Percentiles rank a stretch among this genome's conserved stretches.
Evolutionary conservation across 1,140 invertebrate genomes (phyloP).

Genomic region (Bombus waltoni): DNA sequence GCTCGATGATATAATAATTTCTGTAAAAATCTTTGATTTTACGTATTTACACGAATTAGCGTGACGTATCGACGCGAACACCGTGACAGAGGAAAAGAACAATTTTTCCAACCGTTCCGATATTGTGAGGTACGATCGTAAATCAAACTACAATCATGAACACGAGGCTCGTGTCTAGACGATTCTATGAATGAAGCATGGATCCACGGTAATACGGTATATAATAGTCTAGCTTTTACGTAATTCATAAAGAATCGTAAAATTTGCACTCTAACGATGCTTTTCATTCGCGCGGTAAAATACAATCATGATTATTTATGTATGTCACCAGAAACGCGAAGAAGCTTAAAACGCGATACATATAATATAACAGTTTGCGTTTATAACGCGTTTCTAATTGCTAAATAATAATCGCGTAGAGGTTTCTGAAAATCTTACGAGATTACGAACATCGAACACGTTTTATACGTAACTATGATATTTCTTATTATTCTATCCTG

Average conservation of each 20-base stretch:
- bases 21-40: background rate
- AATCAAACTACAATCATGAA: slow-evolving; percentile 46
- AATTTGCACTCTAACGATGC: slow-evolving; percentile 31
- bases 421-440: background rate
- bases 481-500: background rate
- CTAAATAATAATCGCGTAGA: background rate
- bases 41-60: no score
- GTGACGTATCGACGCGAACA: background rate
- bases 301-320: background rate
- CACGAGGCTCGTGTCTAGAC: slow-evolving; percentile 47
- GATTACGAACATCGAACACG: background rate
- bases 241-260: slow-evolving; percentile 43
- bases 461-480: background rate
- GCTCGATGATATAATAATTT: background rate
- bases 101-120: slow-evolving; percentile 53
- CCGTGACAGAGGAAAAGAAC: slow-evolving; percentile 34
- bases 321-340: no score
- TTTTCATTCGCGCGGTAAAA: background rate
- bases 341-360: background rate
- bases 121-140: slow-evolving; percentile 47
- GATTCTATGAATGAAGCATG: slow-evolving; percentile 64
- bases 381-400: background rate
- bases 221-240: slow-evolving; percentile 44
- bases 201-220: slow-evolving; percentile 41
- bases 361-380: background rate